A percentile compares a stretch with the other conserved stretches of the same genome.
phyloP scores from a whole-genome alignment of 2,113 vertebrate species.

The Spermophilus dauricus region DNA sequence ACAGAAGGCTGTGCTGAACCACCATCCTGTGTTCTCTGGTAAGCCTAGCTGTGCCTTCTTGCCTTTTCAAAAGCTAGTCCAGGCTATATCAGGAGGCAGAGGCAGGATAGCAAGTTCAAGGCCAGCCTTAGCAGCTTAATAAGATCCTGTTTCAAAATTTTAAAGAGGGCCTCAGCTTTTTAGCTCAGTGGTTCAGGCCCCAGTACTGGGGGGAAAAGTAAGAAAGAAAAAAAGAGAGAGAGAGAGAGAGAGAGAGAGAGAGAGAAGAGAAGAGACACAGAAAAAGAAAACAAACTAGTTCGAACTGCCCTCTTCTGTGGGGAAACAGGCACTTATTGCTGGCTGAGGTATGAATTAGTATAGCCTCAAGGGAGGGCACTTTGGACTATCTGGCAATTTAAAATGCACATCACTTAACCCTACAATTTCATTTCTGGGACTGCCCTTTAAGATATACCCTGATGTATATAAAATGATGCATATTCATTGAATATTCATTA shows the following conservation, averaged over 20 bases:
- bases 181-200: not conserved
- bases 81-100: not conserved
- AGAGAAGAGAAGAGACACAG: no score
- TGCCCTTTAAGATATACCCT: not conserved
- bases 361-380: not conserved
- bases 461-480: not conserved
- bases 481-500: slow-evolving; percentile 45
- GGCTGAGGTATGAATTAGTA: not conserved
- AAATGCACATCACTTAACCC: not conserved
- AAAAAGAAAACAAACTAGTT: not conserved
- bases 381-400: not conserved
- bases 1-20: not conserved
- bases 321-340: not conserved
- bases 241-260: no score
- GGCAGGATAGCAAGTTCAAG: not conserved
- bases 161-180: no score
- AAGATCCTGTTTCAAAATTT: not conserved
- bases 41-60: not conserved
- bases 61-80: not conserved
- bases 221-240: no score
- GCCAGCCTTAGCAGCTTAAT: not conserved
- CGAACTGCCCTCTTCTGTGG: not conserved
- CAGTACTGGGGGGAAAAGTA: no score
- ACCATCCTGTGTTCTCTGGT: not conserved
- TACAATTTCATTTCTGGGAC: slow-evolving; percentile 15